Evolutionary conservation across 1,140 invertebrate species (phyloP).

Genomic region (Calliphora vicina): DNA sequence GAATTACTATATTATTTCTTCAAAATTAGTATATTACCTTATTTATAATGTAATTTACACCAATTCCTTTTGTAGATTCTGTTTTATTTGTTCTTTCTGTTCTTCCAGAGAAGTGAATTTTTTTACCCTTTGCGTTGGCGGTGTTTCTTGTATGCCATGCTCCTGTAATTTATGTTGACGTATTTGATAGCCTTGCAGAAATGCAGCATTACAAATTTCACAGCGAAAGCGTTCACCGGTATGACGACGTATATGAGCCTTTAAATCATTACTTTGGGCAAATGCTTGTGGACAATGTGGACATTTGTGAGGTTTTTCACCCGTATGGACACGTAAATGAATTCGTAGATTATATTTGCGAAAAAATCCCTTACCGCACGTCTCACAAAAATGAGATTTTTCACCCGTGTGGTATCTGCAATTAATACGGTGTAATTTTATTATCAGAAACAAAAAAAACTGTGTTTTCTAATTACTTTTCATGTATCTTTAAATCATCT

Average conservation of each 20-base stretch:
- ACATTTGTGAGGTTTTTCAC: slow-evolving; percentile 69
- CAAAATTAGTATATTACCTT: no score
- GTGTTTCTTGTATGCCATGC: slow-evolving; percentile 59
- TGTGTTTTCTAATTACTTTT: no score
- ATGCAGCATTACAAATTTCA: slow-evolving; percentile 67
- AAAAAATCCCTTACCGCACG: slow-evolving; percentile 68
- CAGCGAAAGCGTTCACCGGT: slow-evolving; percentile 68
- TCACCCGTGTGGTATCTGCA: slow-evolving; percentile 75
- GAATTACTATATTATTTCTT: no score
- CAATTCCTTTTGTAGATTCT: slow-evolving; percentile 21
- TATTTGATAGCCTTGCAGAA: slow-evolving; percentile 67
- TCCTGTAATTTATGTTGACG: slow-evolving; percentile 64
- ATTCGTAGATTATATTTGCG: slow-evolving; percentile 68
- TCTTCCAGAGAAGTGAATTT: slow-evolving; percentile 43
- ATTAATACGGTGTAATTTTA: no score
- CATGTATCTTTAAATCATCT: slow-evolving; percentile 68
- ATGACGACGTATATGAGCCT: slow-evolving; percentile 70
- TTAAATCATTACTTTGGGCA: slow-evolving; percentile 69
- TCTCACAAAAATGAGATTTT: slow-evolving; percentile 72
- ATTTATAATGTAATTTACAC: background rate
- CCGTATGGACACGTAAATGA: slow-evolving; percentile 68
- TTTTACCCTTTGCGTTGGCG: slow-evolving; percentile 49
- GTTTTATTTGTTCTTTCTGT: slow-evolving; percentile 38
- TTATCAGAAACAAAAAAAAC: no score
- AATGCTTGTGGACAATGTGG: slow-evolving; percentile 69